These are phyloP conservation scores for Nomada lathburiana DNA, from an alignment of 2,888 invertebrate species.

Conservation along the genomic window DNA sequence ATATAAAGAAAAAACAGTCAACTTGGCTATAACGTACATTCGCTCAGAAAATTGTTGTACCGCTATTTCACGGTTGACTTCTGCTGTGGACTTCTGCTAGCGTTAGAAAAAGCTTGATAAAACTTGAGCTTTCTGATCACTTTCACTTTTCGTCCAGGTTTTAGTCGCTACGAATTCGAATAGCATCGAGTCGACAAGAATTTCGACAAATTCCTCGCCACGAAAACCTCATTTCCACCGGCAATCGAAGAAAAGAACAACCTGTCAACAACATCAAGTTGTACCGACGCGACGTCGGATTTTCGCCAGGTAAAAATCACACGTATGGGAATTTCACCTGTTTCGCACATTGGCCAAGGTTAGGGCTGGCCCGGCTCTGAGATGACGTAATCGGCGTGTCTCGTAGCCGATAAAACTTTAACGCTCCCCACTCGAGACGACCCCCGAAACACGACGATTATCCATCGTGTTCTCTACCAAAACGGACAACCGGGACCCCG, in stretches of 20 bases:
- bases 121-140: too few species aligned
- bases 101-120: too few species aligned
- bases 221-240: not conserved
- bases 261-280: constrained; percentile 7
- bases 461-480: constrained; percentile 28
- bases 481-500: constrained; percentile 28
- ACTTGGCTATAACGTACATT: too few species aligned
- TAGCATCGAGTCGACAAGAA: too few species aligned
- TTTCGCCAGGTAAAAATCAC: constrained; percentile 25
- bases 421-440: constrained; percentile 57
- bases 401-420: constrained; percentile 81
- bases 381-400: constrained; percentile 80
- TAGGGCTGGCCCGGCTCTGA: constrained; percentile 71
- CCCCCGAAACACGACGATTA: constrained; percentile 35
- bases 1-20: constrained; percentile 50
- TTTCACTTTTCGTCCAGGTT: too few species aligned
- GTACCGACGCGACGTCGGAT: not conserved
- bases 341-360: constrained; percentile 79
- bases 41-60: too few species aligned
- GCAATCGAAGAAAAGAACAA: not conserved
- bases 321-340: constrained; percentile 65
- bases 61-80: too few species aligned
- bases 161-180: too few species aligned
- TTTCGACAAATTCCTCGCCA: not conserved
- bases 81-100: too few species aligned